Conservation (phyloP, 1,140 invertebrate genomes). For the Caenorhabditis remanei region DNA sequence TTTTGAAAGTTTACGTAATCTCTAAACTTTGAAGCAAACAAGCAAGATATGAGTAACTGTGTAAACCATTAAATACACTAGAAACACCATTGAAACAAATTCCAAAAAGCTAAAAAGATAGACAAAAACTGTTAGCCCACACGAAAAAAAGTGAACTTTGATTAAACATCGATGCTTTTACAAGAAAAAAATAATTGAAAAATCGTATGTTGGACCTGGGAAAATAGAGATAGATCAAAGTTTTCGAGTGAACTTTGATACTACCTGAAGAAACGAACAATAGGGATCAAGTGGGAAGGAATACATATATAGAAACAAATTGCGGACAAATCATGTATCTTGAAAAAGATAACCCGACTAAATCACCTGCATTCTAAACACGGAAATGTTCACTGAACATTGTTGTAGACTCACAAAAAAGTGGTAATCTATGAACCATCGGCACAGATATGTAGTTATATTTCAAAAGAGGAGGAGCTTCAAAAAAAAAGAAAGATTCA, state of each 20-base stretch:
- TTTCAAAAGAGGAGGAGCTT: not conserved
- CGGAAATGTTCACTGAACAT: not conserved
- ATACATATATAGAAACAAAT: not conserved
- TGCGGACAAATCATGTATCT: not conserved
- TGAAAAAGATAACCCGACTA: not conserved
- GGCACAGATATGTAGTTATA: not conserved
- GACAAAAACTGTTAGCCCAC: too few species aligned
- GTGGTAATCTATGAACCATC: not conserved
- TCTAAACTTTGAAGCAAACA: not conserved
- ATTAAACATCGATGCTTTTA: too few species aligned
- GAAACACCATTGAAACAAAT: constrained; percentile 15
- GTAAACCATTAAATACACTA: not conserved
- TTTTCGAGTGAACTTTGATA: not conserved
- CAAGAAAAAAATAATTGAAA: too few species aligned
- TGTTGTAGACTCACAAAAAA: not conserved
- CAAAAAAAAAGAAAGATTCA: not conserved
- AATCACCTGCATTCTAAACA: constrained; percentile 18
- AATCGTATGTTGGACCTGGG: too few species aligned
- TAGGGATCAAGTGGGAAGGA: too few species aligned
- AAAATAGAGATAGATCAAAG: too few species aligned
- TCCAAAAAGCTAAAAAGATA: too few species aligned
- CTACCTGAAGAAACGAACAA: not conserved
- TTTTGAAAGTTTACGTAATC: not conserved
- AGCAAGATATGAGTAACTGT: constrained; percentile 34
- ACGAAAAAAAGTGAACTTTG: too few species aligned